Evolutionary conservation across 2,888 invertebrate genomes (phyloP), one percentile per base, ranked within the genome.

Genomic region (Acanthoscelides obtectus): DNA sequence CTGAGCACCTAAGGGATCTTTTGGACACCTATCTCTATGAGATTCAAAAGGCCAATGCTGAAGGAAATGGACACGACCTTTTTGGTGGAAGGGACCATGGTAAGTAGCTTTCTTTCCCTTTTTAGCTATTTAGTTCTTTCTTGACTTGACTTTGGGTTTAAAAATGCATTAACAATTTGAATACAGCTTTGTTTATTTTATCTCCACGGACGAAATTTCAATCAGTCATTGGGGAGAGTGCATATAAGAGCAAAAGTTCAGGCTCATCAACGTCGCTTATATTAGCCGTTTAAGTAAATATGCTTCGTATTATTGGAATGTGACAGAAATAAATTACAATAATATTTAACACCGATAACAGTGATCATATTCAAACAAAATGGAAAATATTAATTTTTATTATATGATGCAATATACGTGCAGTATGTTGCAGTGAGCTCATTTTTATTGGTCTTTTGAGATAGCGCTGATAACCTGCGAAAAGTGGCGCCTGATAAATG

Each of bases 31-130:
- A 96, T 85, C 87, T 96, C 70, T 88, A 91, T 70, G 95, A 96
- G 86, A 96, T 96, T 78, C 90, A 94, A 83, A 92, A 92, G 79
- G 94, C 95, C 19, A 91, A 93, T 81, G 89, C 89, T 76, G 93
- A 94, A 83, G 94, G 93, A 71, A 90, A 90, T 65, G 91, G 88
- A 69, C 89, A 90, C 12, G 88, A 91, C 78, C 87, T 96, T 20
- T 96, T 95, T 82, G 93, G 95, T 83, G 95, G 95, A 81, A 92
- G 92, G 86, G 91, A 95, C 87, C 94, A 94, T 80, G 94, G 94
- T 94, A 84, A 89, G 20, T 66, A 21, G 20, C 65, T 64, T 20
- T 25, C 3, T 25, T 25, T 25, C 3, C 25, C 25, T 25, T 25
- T 25, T 25, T 8, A 25, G 17, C 45, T 6, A n/a, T n/a, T n/a